phyloP scores from a whole-genome alignment of 2,888 invertebrate genomes.

The Tenthredo livida region DNA sequence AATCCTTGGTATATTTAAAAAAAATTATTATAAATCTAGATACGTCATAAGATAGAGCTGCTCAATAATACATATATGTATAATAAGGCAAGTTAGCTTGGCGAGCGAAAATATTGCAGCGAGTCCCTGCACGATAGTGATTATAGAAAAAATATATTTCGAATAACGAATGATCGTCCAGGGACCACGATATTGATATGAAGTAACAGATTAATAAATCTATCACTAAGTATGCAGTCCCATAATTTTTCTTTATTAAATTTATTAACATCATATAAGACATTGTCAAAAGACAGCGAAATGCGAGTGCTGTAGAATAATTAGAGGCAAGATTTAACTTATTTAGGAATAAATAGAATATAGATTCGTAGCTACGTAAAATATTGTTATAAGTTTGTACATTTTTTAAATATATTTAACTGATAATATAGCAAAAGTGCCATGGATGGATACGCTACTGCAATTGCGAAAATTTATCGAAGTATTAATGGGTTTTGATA shows the following conservation, averaged over 20 bases:
- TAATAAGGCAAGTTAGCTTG: background rate
- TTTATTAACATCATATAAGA: background rate
- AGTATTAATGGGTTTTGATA: slow-evolving; percentile 9
- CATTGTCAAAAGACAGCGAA: background rate
- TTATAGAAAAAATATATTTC: background rate
- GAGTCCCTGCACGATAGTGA: background rate
- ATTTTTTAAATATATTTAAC: background rate
- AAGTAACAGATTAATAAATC: background rate
- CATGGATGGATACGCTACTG: background rate
- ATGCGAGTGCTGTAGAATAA: background rate
- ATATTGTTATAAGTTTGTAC: background rate
- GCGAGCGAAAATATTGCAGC: background rate
- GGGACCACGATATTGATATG: background rate
- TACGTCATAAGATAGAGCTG: background rate
- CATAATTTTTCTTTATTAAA: background rate
- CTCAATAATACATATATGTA: background rate
- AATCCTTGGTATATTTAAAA: background rate
- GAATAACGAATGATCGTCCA: background rate
- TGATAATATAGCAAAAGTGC: background rate
- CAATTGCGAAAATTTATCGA: background rate
- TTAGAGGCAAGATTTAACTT: slow-evolving; percentile 23
- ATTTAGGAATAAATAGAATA: background rate
- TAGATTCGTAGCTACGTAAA: background rate
- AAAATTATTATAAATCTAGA: background rate
- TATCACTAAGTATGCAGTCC: background rate